Percentiles rank a stretch among this genome's conserved stretches.
Conservation (phyloP, 2,113 vertebrate species). For the Coptodon bakossiorum region DNA sequence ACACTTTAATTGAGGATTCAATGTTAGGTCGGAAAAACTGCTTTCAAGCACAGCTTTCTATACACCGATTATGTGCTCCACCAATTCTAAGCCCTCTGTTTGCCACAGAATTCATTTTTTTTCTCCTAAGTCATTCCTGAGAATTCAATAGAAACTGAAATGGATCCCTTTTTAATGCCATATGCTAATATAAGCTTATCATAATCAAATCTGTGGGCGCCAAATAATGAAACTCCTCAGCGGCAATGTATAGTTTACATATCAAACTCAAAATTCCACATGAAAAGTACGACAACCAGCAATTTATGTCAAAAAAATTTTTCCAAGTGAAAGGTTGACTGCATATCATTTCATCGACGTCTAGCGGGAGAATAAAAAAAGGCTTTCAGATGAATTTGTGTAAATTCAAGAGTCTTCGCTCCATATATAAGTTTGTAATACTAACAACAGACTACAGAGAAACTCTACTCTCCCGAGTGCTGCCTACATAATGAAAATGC, state of each 20-base stretch:
- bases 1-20: constrained; percentile 71
- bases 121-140: constrained; percentile 49
- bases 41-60: constrained; percentile 70
- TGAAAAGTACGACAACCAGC: constrained; percentile 28
- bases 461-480: constrained; percentile 10
- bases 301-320: background rate
- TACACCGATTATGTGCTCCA: constrained; percentile 69
- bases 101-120: constrained; percentile 62
- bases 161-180: constrained; percentile 62
- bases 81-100: constrained; percentile 68
- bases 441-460: constrained; percentile 6
- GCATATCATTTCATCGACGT: constrained; percentile 49
- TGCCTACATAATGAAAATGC: constrained; percentile 21
- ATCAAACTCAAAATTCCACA: constrained; percentile 70
- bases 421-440: constrained; percentile 31
- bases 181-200: constrained; percentile 69
- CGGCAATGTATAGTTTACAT: constrained; percentile 77
- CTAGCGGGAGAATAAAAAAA: constrained; percentile 30
- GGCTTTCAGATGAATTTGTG: constrained; percentile 34
- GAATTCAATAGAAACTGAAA: constrained; percentile 68
- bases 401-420: constrained; percentile 13
- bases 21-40: constrained; percentile 59
- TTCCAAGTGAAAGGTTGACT: constrained; percentile 42
- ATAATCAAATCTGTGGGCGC: constrained; percentile 68
- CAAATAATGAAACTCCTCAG: constrained; percentile 87